Evolutionary conservation across 2,113 vertebrate genomes (phyloP), one percentile per base, ranked within the genome.

Genomic region (Fukomys damarensis): DNA sequence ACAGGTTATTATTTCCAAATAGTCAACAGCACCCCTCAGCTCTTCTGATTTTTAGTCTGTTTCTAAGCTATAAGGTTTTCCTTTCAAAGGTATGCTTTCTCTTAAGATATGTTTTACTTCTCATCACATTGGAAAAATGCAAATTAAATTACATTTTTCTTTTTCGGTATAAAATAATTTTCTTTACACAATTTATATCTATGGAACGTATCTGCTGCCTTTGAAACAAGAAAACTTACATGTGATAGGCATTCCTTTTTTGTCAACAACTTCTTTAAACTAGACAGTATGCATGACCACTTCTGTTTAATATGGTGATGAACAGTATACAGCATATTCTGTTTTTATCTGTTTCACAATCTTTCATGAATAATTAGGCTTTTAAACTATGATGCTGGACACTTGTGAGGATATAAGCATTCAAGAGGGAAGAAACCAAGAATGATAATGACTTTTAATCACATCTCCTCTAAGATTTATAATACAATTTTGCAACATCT

Each of bases 181-280:
- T 99, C 98, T 98, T 99, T 95, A 98, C 98, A 98, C 97, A 97
- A 98, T 98, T 97, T 98, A 98, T 97, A 98, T 94, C 95, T 77
- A 97, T 52, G 97, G 96, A 96, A 97, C 77, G 97, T 70, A 61
- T 96, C 91, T 91, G 97, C 80, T 98, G 98, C 97, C 97, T 98
- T 97, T 98, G 97, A 97, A 98, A 98, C 82, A 97, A 98, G 96
- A 98, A 98, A 98, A 92, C 89, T 96, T 96, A 54, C 85, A 96
- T 89, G 93, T 97, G 81, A 98, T 58, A 52, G 32, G 3, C 2
- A 89, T 59, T 91, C 94, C 95, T 43, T 86, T 88, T 89, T 96
- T 95, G 59, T 96, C 70, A 96, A 94, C 98, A 58, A 96, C 96
- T 70, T 86, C 86, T 80, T 96, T 90, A 97, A 95, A 93, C 89